Percentiles rank a stretch among this genome's conserved stretches.
Evolutionary conservation across 2,888 invertebrate species (phyloP).

Genomic region (Plebejus argus): DNA sequence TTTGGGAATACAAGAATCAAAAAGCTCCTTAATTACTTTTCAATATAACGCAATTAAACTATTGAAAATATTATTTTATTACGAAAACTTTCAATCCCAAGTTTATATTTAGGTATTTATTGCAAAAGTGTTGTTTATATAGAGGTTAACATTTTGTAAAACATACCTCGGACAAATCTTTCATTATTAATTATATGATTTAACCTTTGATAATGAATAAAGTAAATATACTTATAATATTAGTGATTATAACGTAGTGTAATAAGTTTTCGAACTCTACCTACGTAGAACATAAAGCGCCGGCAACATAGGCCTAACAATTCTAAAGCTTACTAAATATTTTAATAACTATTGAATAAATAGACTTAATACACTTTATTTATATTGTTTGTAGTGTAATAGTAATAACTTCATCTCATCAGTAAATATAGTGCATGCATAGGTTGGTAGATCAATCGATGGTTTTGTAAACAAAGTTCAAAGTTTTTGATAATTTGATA

Average conservation of each 20-base stretch:
- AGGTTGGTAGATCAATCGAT: constrained; percentile 30
- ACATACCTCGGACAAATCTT: no score
- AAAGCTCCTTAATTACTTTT: no score
- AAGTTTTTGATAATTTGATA: not conserved
- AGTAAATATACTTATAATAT: not conserved
- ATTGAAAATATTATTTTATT: no score
- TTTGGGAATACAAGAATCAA: no score
- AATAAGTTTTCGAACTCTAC: constrained; percentile 30
- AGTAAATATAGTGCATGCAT: not conserved
- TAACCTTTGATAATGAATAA: not conserved
- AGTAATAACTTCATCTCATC: not conserved
- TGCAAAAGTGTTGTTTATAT: no score
- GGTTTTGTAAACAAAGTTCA: not conserved
- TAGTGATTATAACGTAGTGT: not conserved
- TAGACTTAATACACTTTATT: not conserved
- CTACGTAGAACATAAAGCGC: constrained; percentile 35
- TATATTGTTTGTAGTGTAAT: not conserved
- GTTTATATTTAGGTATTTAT: no score
- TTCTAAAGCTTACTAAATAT: constrained; percentile 9
- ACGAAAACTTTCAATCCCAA: no score
- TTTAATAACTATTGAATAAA: not conserved
- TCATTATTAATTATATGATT: no score
- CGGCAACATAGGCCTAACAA: constrained; percentile 44
- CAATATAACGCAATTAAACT: no score
- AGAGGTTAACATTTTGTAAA: no score